Conservation (phyloP, 2,888 invertebrate genomes). For the Megalurothrips usitatus region DNA sequence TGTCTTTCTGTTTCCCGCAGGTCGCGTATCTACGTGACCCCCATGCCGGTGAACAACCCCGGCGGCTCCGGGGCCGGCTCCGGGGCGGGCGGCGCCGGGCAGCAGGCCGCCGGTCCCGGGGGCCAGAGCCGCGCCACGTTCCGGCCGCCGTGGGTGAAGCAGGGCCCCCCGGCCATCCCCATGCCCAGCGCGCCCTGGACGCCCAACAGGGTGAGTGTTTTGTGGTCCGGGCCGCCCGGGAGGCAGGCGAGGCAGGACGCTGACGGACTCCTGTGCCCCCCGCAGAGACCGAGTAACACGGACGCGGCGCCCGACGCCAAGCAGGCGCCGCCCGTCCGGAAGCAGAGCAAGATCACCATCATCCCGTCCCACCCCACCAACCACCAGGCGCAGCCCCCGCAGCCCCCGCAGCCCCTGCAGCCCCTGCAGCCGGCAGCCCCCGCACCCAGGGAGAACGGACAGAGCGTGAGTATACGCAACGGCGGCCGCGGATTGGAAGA, state of each 20-base stretch:
- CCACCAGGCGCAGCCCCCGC: not conserved
- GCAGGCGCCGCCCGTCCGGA: constrained; percentile 40
- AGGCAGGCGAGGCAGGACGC: not conserved
- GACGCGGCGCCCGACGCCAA: constrained; percentile 29
- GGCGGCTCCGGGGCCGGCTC: not conserved
- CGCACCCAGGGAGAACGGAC: not conserved
- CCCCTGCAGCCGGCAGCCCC: not conserved
- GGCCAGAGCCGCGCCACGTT: constrained; percentile 50
- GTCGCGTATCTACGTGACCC: not conserved
- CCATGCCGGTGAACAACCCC: constrained; percentile 20
- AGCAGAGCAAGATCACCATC: constrained; percentile 49
- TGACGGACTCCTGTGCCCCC: not conserved
- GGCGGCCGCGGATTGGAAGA: not conserved
- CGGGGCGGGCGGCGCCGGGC: not conserved
- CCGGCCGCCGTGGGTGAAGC: constrained; percentile 72
- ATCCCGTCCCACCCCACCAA: constrained; percentile 45
- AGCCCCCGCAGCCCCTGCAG: too few species aligned
- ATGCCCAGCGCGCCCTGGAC: constrained; percentile 61
- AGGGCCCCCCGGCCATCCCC: constrained; percentile 55
- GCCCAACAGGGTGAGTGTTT: constrained; percentile 29
- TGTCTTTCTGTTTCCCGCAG: not conserved
- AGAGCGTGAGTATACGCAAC: not conserved
- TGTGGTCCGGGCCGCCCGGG: constrained; percentile 2
- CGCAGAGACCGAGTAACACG: constrained; percentile 2
- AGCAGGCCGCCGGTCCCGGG: not conserved